Conservation (phyloP, 2,113 vertebrate genomes). For the Pangasianodon gigas region DNA sequence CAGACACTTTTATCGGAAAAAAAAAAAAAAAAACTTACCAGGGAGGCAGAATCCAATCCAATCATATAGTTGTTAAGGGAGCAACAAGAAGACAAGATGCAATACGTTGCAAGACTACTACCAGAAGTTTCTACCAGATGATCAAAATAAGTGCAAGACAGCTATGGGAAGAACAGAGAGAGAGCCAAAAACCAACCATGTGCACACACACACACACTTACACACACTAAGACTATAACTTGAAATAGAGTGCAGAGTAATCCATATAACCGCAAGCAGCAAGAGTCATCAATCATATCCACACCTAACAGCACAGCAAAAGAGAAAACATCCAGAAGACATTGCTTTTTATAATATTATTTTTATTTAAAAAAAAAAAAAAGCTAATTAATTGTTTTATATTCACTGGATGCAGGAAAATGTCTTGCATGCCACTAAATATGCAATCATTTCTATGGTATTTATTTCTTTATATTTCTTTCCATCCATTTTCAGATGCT, state of each 20-base stretch:
- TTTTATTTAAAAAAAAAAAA: no score
- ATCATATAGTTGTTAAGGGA: neutral
- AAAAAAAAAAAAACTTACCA: neutral
- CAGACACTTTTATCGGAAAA: neutral
- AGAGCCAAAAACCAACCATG: neutral
- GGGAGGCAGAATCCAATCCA: neutral
- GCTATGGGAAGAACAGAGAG: neutral
- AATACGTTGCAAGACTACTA: constrained; percentile 1
- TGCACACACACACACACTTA: neutral
- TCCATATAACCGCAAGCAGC: neutral
- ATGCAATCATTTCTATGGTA: neutral
- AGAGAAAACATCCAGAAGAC: neutral
- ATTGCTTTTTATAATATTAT: neutral
- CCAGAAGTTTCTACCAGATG: neutral
- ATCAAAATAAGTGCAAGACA: neutral
- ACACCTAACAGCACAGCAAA: neutral
- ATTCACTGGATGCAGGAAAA: neutral
- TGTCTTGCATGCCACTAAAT: neutral
- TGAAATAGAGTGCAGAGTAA: neutral
- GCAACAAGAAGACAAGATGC: neutral
- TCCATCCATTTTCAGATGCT: neutral
- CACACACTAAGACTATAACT: neutral
- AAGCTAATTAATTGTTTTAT: neutral
- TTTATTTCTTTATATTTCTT: neutral
- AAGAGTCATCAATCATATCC: neutral